Percentiles rank a stretch among this genome's conserved stretches.
Conservation (phyloP, 2,888 invertebrate species). For the Atethmia centrago region DNA sequence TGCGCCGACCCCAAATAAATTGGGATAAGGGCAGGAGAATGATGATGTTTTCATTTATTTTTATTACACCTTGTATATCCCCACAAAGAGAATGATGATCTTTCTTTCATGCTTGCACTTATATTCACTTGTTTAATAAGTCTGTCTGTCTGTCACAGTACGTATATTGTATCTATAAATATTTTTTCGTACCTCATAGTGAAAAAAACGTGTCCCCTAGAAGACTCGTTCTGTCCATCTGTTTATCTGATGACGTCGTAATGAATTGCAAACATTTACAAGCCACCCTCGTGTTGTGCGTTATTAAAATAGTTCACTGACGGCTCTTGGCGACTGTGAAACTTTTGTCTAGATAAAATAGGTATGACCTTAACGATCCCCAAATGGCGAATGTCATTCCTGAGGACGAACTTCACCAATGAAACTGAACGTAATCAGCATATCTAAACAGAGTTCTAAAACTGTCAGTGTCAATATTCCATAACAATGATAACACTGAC, state of each 20-base stretch:
- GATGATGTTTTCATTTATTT: too few relatives aligned
- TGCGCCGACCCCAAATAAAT: too few relatives aligned
- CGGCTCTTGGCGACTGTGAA: neutral
- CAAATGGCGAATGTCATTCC: neutral
- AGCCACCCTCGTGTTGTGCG: neutral
- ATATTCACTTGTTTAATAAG: neutral
- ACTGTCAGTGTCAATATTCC: neutral
- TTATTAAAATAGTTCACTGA: constrained; percentile 35
- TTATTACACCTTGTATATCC: neutral
- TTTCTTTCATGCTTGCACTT: neutral
- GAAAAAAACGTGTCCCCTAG: neutral
- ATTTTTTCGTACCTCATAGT: neutral
- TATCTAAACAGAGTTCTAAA: neutral
- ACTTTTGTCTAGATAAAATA: neutral
- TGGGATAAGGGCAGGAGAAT: too few relatives aligned
- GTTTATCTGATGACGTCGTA: constrained; percentile 33
- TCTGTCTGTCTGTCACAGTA: neutral
- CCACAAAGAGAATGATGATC: neutral
- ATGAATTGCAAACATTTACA: constrained; percentile 43
- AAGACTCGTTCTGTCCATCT: neutral
- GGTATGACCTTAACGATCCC: neutral
- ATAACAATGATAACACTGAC: neutral
- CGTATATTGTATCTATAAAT: neutral
- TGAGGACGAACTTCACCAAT: neutral
- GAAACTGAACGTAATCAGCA: neutral